Base-by-base conservation (phyloP, 1,140 invertebrate species). In the Listronotus oregonensis region DNA sequence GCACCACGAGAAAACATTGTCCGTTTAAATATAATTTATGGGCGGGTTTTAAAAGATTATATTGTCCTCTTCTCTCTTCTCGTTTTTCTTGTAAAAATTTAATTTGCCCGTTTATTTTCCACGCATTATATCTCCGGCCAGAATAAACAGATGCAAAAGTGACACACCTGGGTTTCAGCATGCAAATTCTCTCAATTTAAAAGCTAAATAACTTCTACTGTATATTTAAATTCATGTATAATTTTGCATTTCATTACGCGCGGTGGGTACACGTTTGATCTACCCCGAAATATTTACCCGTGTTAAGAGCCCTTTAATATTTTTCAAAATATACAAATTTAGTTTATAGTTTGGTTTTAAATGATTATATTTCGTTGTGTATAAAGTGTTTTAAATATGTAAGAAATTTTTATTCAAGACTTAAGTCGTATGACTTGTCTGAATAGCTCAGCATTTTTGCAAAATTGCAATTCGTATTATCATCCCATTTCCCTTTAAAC, bases 141-240 rank as follows among this genome's bases (percentile, higher is more conserved):
- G 43, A 56, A 46, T 64, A 64, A 64, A 64, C 52, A 64, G 61
- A 56, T 56, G 61, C 51, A 40, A 64, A 64, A 64, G 61, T 64
- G 61, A 64, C 61, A 56, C 61, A 64, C 61, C 61, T 64, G 61
- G 61, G 61, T 37, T 46, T 52, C 61, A 64, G 44, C 51, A 64
- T 64, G 61, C 52, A 64, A 64, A 64, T 64, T 56, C 44, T 39
- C 61, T 51, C 52, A 64, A 64, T 64, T 56, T 64, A 64, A 64
- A 64, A 64, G 51, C 61, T 54, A 64, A 64, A 64, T 64, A 64
- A 56, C 61, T 55, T 64, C 61, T 47, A 64, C 61, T 56, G 61
- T 64, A 64, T 64, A 64, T 64, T 64, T 64, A 64, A 64, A 64
- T 64, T 64, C 43, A 46, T 56, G 61, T 64, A 64, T 64, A 64